These are phyloP conservation scores for Bellardia bayeri DNA, from an alignment of 2,888 invertebrate genomes.

Conservation along the genomic window DNA sequence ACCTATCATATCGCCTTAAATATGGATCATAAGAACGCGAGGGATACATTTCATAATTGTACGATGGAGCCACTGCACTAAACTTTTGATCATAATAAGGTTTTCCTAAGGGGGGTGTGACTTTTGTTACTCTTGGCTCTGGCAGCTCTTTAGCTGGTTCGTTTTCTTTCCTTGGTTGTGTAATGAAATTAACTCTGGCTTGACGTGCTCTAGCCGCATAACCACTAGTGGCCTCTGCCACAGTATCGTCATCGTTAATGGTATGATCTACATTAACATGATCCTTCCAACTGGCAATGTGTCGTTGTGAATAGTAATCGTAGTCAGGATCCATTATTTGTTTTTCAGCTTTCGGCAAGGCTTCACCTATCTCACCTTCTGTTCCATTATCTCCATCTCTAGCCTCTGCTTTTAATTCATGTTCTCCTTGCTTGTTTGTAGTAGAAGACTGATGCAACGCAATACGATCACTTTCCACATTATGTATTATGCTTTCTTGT, in stretches of 20 bases:
- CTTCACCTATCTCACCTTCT: slow-evolving; percentile 49
- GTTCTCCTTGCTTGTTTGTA: slow-evolving; percentile 53
- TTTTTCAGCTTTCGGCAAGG: slow-evolving; percentile 77
- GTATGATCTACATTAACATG: slow-evolving; percentile 64
- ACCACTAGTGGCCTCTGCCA: slow-evolving; percentile 86
- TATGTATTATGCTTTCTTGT: slow-evolving; percentile 55
- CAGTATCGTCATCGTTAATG: slow-evolving; percentile 81
- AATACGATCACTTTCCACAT: slow-evolving; percentile 65
- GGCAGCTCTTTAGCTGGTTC: slow-evolving; percentile 75
- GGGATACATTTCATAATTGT: slow-evolving; percentile 80
- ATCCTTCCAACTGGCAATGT: slow-evolving; percentile 84
- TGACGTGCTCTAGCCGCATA: slow-evolving; percentile 86
- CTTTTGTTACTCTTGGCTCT: slow-evolving; percentile 75
- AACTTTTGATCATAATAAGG: slow-evolving; percentile 74
- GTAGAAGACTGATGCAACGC: slow-evolving; percentile 38
- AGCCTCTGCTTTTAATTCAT: slow-evolving; percentile 68
- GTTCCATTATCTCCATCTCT: slow-evolving; percentile 62
- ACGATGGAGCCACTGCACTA: slow-evolving; percentile 71
- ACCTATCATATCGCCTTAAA: slow-evolving; percentile 83
- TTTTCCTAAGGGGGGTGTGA: slow-evolving; percentile 74
- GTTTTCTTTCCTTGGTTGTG: slow-evolving; percentile 85
- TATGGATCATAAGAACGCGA: slow-evolving; percentile 83
- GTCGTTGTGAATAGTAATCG: slow-evolving; percentile 82
- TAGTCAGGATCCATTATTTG: slow-evolving; percentile 85
- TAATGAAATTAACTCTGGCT: slow-evolving; percentile 88